Evolutionary conservation across 2,797 vertebrate species (phyloP), one percentile per base, ranked within the genome.

Genomic region (Semotilus atromaculatus): DNA sequence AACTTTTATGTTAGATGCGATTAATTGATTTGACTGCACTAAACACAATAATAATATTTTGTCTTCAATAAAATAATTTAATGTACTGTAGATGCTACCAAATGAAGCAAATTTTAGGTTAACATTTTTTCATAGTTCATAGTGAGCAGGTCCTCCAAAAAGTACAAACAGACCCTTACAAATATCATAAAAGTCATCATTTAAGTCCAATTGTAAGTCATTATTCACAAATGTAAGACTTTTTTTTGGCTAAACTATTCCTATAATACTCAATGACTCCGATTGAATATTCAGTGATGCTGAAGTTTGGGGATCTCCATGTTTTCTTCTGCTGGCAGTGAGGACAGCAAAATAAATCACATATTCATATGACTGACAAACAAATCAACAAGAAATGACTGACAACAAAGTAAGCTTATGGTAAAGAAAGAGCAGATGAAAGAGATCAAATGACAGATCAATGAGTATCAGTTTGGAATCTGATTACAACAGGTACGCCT

Each of bases 331-430:
- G 48, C 53, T 53, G 62, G 75, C 34, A 70, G 18, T 51, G 16
- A 76, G 67, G 74, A 82, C 80, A 83, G 72, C 51, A 58, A 87
- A n/a, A 83, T 64, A 71, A 60, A 75, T 75, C 51, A 71, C 45
- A 83, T 64, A 51, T 64, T 74, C 9, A 51, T 36, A 74, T 70
- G 70, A 48, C 43, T 51, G 70, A 87, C 81, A 80, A 78, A 87
- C 73, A 86, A 72, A 78, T 85, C 34, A 79, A 77, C 29, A 85
- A 64, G 16, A 55, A 85, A 89, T 87, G 81, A 55, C 83, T 51
- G 80, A 74, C 76, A 64, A 18, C 45, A 58, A 76, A 53, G 16
- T 77, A 80, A 84, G 26, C 78, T 18, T 72, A 55, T 75, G 31
- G 48, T 62, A 66, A 66, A 68, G 53, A 84, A 82, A 66, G 11